A percentile compares a stretch with the other conserved stretches of the same genome.
Evolutionary conservation across 2,113 vertebrate species (phyloP).

Genomic region (Madoqua kirkii): DNA sequence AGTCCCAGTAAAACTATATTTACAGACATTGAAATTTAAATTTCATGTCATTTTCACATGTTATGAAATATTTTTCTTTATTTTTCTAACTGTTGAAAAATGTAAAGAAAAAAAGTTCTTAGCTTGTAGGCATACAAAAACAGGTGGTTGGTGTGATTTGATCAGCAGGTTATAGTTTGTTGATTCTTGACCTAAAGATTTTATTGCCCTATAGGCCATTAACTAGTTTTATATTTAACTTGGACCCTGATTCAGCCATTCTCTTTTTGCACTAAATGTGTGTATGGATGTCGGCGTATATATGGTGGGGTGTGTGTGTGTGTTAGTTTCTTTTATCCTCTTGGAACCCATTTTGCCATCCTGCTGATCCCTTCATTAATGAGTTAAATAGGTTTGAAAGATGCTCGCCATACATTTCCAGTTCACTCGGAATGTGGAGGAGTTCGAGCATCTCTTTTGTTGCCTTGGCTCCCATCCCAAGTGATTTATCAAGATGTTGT

Average conservation of each 20-base stretch:
- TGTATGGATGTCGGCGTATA: background rate
- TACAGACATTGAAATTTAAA: background rate
- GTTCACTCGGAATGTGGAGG: background rate
- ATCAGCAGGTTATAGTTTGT: background rate
- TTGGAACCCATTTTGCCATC: background rate
- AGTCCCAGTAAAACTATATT: background rate
- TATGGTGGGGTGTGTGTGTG: background rate
- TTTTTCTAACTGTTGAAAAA: background rate
- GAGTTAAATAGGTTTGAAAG: background rate
- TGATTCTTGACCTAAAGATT: background rate
- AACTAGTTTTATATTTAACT: background rate
- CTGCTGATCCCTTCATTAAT: background rate
- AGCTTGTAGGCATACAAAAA: background rate
- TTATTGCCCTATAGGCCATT: background rate
- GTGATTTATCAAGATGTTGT: background rate
- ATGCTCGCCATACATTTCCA: background rate
- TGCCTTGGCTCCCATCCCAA: background rate
- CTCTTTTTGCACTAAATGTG: background rate
- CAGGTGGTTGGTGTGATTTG: background rate
- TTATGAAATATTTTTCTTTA: background rate
- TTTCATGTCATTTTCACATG: background rate
- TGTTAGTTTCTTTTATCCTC: background rate
- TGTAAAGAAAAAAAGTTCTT: background rate
- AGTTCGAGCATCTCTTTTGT: background rate
- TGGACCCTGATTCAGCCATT: background rate